Conservation (phyloP, 2,888 invertebrate genomes). For the Parthenolecanium corni region DNA sequence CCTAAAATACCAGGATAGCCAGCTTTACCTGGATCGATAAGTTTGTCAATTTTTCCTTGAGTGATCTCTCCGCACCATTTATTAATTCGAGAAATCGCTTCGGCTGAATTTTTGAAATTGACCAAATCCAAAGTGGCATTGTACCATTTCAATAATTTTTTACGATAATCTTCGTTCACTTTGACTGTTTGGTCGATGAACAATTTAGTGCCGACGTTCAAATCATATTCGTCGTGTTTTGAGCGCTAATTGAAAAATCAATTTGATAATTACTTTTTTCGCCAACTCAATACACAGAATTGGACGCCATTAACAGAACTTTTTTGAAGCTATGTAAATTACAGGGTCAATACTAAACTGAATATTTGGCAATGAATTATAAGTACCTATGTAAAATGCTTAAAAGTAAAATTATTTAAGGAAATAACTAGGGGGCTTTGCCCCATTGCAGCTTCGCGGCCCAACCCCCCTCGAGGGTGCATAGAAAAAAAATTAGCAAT, state of each 20-base stretch:
- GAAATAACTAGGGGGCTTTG: too few species aligned
- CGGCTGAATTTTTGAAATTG: slow-evolving; percentile 49
- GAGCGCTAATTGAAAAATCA: neutral
- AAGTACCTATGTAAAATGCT: too few species aligned
- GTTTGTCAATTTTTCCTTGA: slow-evolving; percentile 27
- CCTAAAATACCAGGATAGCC: too few species aligned
- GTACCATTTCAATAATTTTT: slow-evolving; percentile 52
- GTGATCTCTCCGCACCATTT: slow-evolving; percentile 51
- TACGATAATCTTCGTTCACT: slow-evolving; percentile 50
- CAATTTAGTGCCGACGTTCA: slow-evolving; percentile 54
- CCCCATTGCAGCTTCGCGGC: too few species aligned
- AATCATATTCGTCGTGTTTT: slow-evolving; percentile 41
- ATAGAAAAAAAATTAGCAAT: too few species aligned
- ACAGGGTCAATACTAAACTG: too few species aligned
- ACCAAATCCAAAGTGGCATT: slow-evolving; percentile 51
- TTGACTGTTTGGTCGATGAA: slow-evolving; percentile 47
- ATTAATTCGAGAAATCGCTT: slow-evolving; percentile 56
- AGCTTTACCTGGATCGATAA: slow-evolving; percentile 25
- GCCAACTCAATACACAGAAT: too few species aligned
- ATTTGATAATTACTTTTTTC: too few species aligned
- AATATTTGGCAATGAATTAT: too few species aligned
- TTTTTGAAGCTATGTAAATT: neutral
- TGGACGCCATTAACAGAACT: neutral
- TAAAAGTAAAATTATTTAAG: too few species aligned
- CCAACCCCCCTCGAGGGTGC: too few species aligned